Base-by-base conservation (phyloP, 2,797 vertebrate genomes). In the Sebastes elongatus region DNA sequence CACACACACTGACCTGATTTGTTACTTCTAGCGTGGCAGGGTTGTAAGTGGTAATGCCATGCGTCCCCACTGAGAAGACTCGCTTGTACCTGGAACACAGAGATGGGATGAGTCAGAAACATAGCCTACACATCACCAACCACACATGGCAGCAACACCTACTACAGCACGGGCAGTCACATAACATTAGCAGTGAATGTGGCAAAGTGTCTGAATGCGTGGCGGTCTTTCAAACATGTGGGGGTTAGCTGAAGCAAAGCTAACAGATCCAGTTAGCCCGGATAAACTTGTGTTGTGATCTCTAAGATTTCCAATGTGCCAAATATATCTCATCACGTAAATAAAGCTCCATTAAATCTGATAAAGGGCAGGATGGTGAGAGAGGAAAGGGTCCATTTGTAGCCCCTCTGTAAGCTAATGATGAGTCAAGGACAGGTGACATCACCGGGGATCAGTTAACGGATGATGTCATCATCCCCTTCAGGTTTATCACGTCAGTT, bases 21-120 rank as follows among this genome's bases (percentile, higher is more conserved):
- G 99, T 99, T 95, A 99, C 96, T 97, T 99, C 99, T 94, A 99
- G 93, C 0, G 98, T 99, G 83, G 97, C 96, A 10, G 99, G 99
- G 94, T 99, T 99, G 88, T 99, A 99, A 0, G 99, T 99, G 88
- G 98, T 99, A 87, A 99, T 96, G 81, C 97, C 98, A 90, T 99
- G 97, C 27, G 97, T 98, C 91, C 99, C 98, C 86, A 99, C 95
- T 14, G 99, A 99, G 95, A 99, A 99, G 79, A 99, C 98, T 86
- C 99, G 93, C 80, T 99, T 99, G 93, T 99, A 99, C 94, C 99
- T 99, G 90, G 71, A 93, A 93, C 57, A 88, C 38, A 91, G 60
- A 85, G 42, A 82, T 5, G n/a, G 63, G 59, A 71, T 81, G 86
- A 89, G 84, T 90, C 88, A 90, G 63, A 86, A 59, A 79, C 52